Base-by-base conservation (phyloP, 2,888 invertebrate genomes). In the Sipha maydis region DNA sequence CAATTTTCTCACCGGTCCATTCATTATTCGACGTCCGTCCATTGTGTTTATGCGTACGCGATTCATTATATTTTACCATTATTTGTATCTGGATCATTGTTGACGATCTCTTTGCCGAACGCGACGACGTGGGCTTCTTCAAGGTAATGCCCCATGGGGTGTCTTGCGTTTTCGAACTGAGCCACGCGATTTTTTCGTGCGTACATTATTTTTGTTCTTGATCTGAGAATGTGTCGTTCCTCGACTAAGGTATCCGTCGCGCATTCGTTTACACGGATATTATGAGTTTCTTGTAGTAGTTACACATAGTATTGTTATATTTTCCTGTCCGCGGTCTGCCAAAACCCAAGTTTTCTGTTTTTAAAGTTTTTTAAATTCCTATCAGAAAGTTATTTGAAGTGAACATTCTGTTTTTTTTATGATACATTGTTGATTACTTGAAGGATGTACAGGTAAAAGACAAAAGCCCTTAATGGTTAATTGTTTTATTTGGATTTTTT, bases 81-180 rank as follows among this genome's bases (percentile, higher is more conserved):
- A 17, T 21, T 17, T 41, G 28, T 28, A 11, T 25, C 67, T 38
- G 25, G 19, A 31, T 76, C 19, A 56, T 75, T 75, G 25, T 28
- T 21, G 28, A 48, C 41, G 0, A 1, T 41, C 38, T 25, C n/a
- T 21, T 19, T 17, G 34, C 38, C 21, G 31, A 61, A 3, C 25
- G 14, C 48, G 48, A 48, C 48, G 14, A 48, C 28, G 84, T 84
- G 41, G 76, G 84, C 28, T 67, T 41, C 41, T 41, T 41, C 84
- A 77, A 85, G 61, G 76, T 76, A 85, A 83, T 31, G 21, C 41
- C 76, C 84, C 84, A 67, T 48, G 28, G 84, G 84, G 84, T 76
- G 61, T 83, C 21, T 75, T 28, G 0, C 31, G 17, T 48, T 56
- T 34, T 73, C 28, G n/a, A 21, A 56, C 56, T 14, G 4, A 14